These are phyloP conservation scores for Onthophagus taurus DNA, from an alignment of 1,140 invertebrate species.

Conservation along the genomic window DNA sequence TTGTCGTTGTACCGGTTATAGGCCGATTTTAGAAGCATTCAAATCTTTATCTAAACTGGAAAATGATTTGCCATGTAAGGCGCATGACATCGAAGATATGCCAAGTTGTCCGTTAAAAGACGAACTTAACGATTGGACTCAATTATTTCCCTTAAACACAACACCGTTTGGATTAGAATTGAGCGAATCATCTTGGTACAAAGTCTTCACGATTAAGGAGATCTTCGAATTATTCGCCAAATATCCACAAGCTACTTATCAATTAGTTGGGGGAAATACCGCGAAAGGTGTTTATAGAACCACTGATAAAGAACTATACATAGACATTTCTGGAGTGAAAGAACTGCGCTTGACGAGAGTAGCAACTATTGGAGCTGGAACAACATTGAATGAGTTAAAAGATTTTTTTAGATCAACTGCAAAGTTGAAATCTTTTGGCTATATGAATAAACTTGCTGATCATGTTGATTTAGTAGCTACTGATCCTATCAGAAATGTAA, in stretches of 20 bases:
- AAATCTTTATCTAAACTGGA: slow-evolving; percentile 58
- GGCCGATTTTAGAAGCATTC: slow-evolving; percentile 75
- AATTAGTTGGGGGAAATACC: slow-evolving; percentile 31
- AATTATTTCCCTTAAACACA: background rate
- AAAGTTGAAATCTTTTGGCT: slow-evolving; percentile 41
- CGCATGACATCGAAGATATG: slow-evolving; percentile 52
- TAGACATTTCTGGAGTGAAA: slow-evolving; percentile 60
- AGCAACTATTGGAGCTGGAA: slow-evolving; percentile 50
- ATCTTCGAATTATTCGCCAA: slow-evolving; percentile 13
- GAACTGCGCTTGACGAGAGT: slow-evolving; percentile 47
- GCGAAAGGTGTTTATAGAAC: slow-evolving; percentile 33
- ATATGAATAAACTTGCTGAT: slow-evolving; percentile 45
- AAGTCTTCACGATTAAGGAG: slow-evolving; percentile 14
- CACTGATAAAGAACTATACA: slow-evolving; percentile 46
- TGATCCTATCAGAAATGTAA: slow-evolving; percentile 58
- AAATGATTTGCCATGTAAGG: slow-evolving; percentile 39
- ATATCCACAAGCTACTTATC: slow-evolving; percentile 23
- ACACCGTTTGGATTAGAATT: slow-evolving; percentile 5
- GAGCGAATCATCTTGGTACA: slow-evolving; percentile 9
- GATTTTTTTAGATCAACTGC: slow-evolving; percentile 42
- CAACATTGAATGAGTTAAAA: slow-evolving; percentile 55
- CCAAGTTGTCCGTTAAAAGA: slow-evolving; percentile 15
- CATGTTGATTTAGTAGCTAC: slow-evolving; percentile 59
- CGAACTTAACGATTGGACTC: slow-evolving; percentile 15
- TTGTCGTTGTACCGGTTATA: slow-evolving; percentile 80